Conservation (phyloP, 2,113 vertebrate species). For the Mustela nigripes region DNA sequence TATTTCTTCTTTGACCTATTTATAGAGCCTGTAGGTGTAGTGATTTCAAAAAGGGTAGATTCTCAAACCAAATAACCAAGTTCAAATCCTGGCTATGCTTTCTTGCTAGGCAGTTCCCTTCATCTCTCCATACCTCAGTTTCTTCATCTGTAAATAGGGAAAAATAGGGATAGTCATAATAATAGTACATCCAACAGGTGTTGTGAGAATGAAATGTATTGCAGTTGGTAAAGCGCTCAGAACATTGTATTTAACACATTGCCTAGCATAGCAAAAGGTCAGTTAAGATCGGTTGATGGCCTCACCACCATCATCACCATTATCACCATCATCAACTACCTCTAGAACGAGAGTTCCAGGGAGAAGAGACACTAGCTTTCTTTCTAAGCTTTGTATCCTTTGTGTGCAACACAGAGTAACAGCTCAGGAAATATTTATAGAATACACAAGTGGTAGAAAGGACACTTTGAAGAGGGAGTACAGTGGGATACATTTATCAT, state of each 20-base stretch:
- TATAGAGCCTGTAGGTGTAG: not conserved
- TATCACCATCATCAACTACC: too few relatives aligned
- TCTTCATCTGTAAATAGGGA: not conserved
- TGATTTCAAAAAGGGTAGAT: not conserved
- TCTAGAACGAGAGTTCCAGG: rapidly evolving
- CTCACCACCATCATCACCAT: too few relatives aligned
- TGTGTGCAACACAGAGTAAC: not conserved
- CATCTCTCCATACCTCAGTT: not conserved
- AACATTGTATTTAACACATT: not conserved
- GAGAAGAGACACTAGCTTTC: not conserved
- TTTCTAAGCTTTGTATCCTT: not conserved
- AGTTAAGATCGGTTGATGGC: not conserved
- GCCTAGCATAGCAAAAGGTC: not conserved
- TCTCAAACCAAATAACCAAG: not conserved
- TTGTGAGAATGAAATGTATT: not conserved
- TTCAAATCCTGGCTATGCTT: not conserved
- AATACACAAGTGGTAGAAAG: not conserved
- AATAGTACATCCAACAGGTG: not conserved
- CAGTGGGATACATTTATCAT: not conserved
- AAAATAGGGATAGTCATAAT: not conserved
- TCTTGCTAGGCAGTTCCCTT: not conserved
- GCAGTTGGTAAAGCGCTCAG: not conserved
- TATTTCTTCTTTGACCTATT: not conserved
- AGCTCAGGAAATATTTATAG: not conserved
- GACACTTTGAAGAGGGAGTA: not conserved